A percentile compares a stretch with the other conserved stretches of the same genome.
phyloP scores from a whole-genome alignment of 92 coral and sea anemone species.

The Chrysogorgia sp. region DNA sequence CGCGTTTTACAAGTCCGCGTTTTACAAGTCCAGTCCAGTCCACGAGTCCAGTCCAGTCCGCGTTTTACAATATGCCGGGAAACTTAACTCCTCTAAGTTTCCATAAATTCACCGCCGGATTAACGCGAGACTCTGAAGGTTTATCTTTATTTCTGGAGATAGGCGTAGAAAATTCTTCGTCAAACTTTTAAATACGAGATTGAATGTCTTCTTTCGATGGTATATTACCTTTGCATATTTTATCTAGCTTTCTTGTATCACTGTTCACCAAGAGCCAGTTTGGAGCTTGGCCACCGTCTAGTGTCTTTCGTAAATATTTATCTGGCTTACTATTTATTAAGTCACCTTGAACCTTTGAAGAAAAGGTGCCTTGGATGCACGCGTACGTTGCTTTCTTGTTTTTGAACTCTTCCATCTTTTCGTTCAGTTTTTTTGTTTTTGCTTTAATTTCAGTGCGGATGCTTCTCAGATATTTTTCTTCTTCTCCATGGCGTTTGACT shows the following conservation, averaged over 20 bases:
- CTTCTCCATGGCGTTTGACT: not conserved
- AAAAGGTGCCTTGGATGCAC: slow-evolving; percentile 42
- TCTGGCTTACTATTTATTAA: slow-evolving; percentile 50
- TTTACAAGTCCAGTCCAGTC: no score
- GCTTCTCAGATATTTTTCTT: no score
- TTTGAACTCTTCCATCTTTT: no score
- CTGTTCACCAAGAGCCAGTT: slow-evolving; percentile 55
- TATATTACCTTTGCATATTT: not conserved
- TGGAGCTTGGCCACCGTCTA: slow-evolving; percentile 34
- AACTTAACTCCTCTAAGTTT: slow-evolving; percentile 49
- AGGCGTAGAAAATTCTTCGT: no score
- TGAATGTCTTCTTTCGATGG: no score
- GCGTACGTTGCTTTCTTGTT: slow-evolving; percentile 38
- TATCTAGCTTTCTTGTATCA: slow-evolving; percentile 49
- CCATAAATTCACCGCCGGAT: slow-evolving; percentile 54
- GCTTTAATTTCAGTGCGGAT: no score
- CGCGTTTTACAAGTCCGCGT: no score
- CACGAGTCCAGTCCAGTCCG: no score
- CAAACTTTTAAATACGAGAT: no score
- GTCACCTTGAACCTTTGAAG: slow-evolving; percentile 42
- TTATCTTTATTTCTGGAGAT: no score
- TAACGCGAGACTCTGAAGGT: not conserved
- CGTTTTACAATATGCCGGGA: no score
- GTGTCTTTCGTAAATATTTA: slow-evolving; percentile 46
- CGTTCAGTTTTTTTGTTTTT: no score